Evolutionary conservation across 1,140 invertebrate species (phyloP), one percentile per base, ranked within the genome.

Genomic region (Drosophila pruinosa): DNA sequence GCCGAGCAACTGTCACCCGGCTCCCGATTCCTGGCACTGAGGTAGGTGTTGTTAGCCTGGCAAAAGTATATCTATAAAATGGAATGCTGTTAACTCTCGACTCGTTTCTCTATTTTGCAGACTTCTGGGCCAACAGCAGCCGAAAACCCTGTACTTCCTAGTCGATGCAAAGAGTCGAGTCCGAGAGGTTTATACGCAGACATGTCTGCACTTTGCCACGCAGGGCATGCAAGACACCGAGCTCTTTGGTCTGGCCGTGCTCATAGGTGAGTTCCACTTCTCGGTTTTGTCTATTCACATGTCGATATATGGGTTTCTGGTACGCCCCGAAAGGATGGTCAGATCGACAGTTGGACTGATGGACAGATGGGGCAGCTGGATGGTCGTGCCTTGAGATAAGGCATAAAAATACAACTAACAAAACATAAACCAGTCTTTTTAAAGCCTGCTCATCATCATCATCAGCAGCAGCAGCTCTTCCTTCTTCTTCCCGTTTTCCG

Each of bases 221-320:
- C 94, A 95, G 93, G 95, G 95, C 78, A 95, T 97, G 94, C 93
- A 94, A 91, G 96, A 97, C 90, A 95, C 94, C 88, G 95, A 97
- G 90, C 94, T 97, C 31, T 97, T 97, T 92, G 96, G 96, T 76
- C 92, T 97, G 78, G 95, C 96, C 78, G 94, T 96, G 86, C 93
- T 95, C 85, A 95, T 95, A 93, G 96, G 96, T 96, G 91, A 94
- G 93, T 92, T n/a, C n/a, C n/a, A n/a, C n/a, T n/a, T n/a, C 22
- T 50, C 57, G 31, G n/a, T n/a, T n/a, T n/a, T n/a, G n/a, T n/a
- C 1, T 54, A 10, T 47, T 26, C 12, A n/a, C 7, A 34, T 12
- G 26, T 50, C 47, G 24, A 52, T 26, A 50, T 57, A 47, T 48
- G 54, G 54, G 41, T 73, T 41, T 58, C 31, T 69, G 47, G 41